Conservation (phyloP, 2,888 invertebrate genomes). For the Plusia festucae region DNA sequence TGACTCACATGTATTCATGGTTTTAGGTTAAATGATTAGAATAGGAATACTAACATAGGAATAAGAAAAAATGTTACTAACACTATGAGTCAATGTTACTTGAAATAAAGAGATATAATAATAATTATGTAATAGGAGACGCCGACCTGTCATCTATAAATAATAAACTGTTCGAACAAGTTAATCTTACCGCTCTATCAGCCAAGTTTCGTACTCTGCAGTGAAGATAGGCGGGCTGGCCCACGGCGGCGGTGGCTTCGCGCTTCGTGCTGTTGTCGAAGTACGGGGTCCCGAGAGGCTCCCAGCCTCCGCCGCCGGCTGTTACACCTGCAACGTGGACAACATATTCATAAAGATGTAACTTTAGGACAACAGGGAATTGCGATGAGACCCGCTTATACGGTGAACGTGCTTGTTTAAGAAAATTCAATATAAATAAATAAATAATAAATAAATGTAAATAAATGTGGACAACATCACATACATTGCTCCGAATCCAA, state of each 20-base stretch:
- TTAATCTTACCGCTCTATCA: constrained; percentile 94
- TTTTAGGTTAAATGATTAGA: no score
- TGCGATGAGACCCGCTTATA: neutral
- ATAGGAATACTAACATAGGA: no score
- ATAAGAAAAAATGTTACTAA: no score
- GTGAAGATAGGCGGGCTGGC: constrained; percentile 95
- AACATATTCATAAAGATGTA: constrained; percentile 14
- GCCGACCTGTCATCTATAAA: neutral
- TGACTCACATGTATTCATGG: no score
- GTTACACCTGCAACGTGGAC: constrained; percentile 74
- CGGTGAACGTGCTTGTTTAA: neutral
- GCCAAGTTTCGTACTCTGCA: constrained; percentile 96
- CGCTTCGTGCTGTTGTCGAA: constrained; percentile 96
- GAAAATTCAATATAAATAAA: no score
- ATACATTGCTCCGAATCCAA: no score
- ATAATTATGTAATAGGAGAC: neutral
- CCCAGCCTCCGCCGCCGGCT: constrained; percentile 89
- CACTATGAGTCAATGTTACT: no score
- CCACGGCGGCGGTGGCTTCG: constrained; percentile 96
- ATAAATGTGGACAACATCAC: no score
- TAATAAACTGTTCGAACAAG: neutral
- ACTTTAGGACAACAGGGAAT: neutral
- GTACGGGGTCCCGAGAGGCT: constrained; percentile 95
- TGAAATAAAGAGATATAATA: no score
- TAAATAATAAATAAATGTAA: no score